Conservation (phyloP, 2,797 vertebrate species). For the Pipistrellus kuhlii region DNA sequence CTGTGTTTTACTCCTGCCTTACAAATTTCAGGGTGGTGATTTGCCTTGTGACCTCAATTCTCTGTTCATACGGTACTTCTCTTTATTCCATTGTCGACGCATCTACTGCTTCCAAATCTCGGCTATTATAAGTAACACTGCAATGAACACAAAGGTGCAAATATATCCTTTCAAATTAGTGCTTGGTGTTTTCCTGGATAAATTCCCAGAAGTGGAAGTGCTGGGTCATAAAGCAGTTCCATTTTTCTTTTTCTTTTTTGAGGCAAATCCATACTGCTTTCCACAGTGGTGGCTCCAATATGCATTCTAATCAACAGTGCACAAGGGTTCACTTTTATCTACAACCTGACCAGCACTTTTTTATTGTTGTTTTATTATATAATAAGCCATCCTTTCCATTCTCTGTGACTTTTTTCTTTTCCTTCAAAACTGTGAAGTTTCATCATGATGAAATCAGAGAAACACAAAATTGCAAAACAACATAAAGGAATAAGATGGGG, state of each 20-base stretch:
- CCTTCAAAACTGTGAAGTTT: not conserved
- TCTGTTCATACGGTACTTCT: not conserved
- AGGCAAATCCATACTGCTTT: not conserved
- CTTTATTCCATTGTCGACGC: not conserved
- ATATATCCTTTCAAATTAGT: not conserved
- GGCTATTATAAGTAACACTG: not conserved
- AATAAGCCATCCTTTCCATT: not conserved
- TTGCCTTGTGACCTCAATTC: not conserved
- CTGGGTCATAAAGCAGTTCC: not conserved
- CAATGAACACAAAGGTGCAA: not conserved
- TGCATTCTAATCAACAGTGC: not conserved
- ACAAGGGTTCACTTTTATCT: not conserved
- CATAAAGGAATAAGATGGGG: not conserved
- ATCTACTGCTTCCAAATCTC: not conserved
- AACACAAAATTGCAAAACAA: not conserved
- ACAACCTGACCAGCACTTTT: not conserved
- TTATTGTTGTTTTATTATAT: not conserved
- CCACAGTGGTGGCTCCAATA: not conserved
- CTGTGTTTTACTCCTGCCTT: not conserved
- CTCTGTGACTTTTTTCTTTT: not conserved
- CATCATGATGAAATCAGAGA: not conserved
- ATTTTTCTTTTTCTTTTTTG: not conserved
- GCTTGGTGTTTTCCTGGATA: not conserved
- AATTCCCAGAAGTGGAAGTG: not conserved
- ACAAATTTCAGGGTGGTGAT: not conserved